Evolutionary conservation across 2,888 invertebrate species (phyloP).

Genomic region (Mesorhabditis spiculigera): DNA sequence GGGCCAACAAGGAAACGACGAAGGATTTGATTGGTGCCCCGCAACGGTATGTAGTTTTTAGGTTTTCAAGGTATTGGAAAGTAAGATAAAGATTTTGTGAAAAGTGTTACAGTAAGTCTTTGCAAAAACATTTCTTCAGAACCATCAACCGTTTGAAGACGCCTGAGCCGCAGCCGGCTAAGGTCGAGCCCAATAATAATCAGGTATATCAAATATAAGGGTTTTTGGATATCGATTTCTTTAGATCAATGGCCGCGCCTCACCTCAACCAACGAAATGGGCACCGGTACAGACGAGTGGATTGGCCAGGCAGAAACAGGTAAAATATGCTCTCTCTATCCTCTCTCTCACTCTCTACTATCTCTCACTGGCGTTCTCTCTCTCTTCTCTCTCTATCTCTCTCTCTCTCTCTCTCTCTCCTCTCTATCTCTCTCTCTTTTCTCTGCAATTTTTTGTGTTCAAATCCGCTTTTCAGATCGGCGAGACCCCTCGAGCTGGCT

Average conservation of each 20-base stretch:
- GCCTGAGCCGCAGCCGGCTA: not conserved
- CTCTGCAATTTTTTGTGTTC: no score
- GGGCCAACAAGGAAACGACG: not conserved
- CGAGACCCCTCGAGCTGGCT: not conserved
- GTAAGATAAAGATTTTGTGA: no score
- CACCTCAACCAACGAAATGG: not conserved
- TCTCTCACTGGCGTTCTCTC: no score
- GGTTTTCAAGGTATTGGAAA: no score
- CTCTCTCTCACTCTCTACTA: not conserved
- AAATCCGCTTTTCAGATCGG: not conserved
- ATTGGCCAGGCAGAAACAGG: not conserved
- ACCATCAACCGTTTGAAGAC: not conserved
- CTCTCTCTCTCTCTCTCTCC: no score
- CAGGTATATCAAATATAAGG: not conserved
- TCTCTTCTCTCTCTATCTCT: no score
- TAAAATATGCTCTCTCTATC: no score
- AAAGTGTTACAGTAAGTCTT: no score
- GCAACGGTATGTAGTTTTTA: no score
- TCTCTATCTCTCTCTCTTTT: no score
- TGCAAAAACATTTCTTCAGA: not conserved
- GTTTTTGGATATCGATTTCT: not conserved
- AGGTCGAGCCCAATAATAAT: not conserved
- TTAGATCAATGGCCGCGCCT: not conserved
- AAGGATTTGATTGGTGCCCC: not conserved
- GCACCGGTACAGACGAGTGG: not conserved